Evolutionary conservation across 1,140 invertebrate genomes (phyloP).

Genomic region (Aethina tumida): DNA sequence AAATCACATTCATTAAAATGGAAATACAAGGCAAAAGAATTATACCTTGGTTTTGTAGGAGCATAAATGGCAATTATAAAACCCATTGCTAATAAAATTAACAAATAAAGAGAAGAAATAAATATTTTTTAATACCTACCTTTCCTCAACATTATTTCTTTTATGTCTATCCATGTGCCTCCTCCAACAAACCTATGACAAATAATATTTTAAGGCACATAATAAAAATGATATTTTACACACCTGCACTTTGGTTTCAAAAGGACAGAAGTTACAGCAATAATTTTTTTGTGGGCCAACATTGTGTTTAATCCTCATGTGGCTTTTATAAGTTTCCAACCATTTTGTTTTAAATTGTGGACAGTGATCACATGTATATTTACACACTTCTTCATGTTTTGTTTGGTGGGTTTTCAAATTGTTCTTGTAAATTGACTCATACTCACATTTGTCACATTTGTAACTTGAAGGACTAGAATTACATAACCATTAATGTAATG

Average conservation of each 20-base stretch:
- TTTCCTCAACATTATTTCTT: no score
- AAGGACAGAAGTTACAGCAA: constrained; percentile 3
- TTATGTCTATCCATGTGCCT: no score
- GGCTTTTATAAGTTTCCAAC: constrained; percentile 4
- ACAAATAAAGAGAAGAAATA: no score
- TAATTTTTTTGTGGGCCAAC: constrained; percentile 1
- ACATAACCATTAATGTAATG: background rate
- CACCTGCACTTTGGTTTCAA: constrained; percentile 8
- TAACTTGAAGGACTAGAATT: constrained; percentile 4
- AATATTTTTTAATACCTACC: no score
- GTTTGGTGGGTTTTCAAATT: constrained; percentile 11
- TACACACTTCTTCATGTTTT: constrained; percentile 7
- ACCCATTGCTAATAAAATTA: no score
- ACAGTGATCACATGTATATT: constrained; percentile 7
- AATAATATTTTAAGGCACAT: no score
- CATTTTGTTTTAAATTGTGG: constrained; percentile 11
- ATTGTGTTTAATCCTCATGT: constrained; percentile 10
- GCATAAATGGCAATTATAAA: no score
- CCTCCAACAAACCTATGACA: no score
- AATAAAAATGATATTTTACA: no score
- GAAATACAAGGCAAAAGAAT: no score
- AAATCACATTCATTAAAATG: no score
- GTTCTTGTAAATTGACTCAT: constrained; percentile 5
- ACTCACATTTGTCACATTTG: constrained; percentile 7
- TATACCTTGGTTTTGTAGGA: no score